Percentiles rank a stretch among this genome's conserved stretches.
These are phyloP conservation scores for Eutrigla gurnardus DNA, from an alignment of 2,797 vertebrate genomes.

Conservation along the genomic window DNA sequence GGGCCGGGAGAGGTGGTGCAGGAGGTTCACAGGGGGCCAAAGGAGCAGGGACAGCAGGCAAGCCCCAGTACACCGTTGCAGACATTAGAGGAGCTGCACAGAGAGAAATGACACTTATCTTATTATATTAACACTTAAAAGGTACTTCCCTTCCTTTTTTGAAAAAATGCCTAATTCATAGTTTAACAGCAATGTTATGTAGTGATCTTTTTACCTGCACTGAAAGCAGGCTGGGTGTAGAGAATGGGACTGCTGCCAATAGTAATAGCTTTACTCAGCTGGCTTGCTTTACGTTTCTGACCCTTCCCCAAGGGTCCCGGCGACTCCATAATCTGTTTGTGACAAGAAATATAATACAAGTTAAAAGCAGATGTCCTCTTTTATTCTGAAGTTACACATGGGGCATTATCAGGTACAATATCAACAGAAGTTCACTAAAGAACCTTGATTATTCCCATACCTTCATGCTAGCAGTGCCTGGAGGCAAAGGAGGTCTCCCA, in stretches of 20 bases:
- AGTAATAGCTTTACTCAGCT: conserved; percentile 87
- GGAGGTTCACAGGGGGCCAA: conserved; percentile 86
- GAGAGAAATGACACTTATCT: conserved; percentile 2
- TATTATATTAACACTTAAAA: too few relatives aligned
- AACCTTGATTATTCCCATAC: conserved; percentile 66
- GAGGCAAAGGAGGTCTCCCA: conserved; percentile 79
- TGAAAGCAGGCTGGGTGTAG: conserved; percentile 88
- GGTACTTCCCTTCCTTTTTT: too few relatives aligned
- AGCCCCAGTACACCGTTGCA: conserved; percentile 84
- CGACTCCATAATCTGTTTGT: conserved; percentile 77
- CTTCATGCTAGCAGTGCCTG: conserved; percentile 79
- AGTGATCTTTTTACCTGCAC: conserved; percentile 76
- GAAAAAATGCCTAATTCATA: background rate
- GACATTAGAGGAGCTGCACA: conserved; percentile 76
- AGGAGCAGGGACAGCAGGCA: conserved; percentile 80
- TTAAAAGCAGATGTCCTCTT: background rate
- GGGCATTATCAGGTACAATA: background rate
- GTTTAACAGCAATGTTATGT: background rate
- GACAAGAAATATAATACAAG: conserved; percentile 10
- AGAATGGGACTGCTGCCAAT: conserved; percentile 95
- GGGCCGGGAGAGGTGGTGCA: conserved; percentile 70
- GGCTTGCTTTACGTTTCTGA: conserved; percentile 89
- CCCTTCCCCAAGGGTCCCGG: conserved; percentile 80
- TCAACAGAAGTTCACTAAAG: background rate
- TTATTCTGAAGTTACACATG: background rate